Percentiles rank a stretch among this genome's conserved stretches.
phyloP scores from a whole-genome alignment of 1,140 invertebrate genomes.

The Lutraria rhynchaena region DNA sequence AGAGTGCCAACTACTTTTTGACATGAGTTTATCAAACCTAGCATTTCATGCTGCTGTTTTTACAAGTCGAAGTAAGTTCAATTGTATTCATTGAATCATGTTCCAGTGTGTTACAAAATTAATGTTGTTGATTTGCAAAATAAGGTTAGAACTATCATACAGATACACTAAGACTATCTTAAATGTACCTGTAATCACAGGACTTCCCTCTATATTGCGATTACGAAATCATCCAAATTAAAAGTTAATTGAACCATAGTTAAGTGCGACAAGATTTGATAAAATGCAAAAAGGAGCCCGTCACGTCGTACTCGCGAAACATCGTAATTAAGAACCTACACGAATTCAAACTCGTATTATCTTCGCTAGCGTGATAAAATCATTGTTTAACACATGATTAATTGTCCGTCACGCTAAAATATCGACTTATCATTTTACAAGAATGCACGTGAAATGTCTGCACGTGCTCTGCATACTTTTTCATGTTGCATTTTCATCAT shows the following conservation, averaged over 20 bases:
- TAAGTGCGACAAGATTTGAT: neutral
- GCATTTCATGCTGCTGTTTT: too few relatives aligned
- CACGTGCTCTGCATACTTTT: conserved; percentile 26
- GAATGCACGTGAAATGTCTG: conserved; percentile 44
- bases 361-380: conserved; percentile 14
- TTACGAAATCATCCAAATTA: neutral
- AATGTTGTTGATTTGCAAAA: too few relatives aligned
- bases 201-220: neutral
- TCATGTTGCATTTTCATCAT: conserved; percentile 44
- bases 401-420: conserved; percentile 25
- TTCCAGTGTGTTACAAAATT: too few relatives aligned
- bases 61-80: too few relatives aligned
- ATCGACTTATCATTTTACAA: conserved; percentile 38
- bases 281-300: neutral
- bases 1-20: too few relatives aligned
- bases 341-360: neutral
- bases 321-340: neutral
- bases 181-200: neutral
- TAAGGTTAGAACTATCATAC: too few relatives aligned
- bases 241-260: neutral
- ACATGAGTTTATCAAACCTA: too few relatives aligned
- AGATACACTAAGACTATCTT: neutral
- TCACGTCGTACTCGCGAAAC: neutral
- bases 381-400: conserved; percentile 40
- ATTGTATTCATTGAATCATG: too few relatives aligned